Evolutionary conservation across 2,888 invertebrate genomes (phyloP).

Genomic region (Drosophila anceps): DNA sequence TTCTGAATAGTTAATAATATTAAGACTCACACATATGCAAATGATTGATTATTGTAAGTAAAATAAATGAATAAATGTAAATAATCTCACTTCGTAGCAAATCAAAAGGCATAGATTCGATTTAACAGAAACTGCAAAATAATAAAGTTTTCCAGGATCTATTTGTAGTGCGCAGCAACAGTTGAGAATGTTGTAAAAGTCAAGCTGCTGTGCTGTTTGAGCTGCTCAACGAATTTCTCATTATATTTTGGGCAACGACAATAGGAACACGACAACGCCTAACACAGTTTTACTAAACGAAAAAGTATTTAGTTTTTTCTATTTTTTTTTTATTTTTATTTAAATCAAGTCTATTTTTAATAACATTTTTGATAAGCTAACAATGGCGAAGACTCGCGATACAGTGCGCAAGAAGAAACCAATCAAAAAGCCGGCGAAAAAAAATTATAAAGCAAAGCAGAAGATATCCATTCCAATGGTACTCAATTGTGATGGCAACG

Average conservation of each 20-base stretch:
- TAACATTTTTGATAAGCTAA: background rate
- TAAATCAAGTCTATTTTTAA: background rate
- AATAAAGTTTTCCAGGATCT: no score
- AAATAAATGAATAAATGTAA: no score
- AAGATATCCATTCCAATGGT: constrained; percentile 8
- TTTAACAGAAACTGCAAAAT: no score
- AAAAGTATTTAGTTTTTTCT: background rate
- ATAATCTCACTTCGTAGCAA: no score
- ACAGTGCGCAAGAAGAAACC: background rate
- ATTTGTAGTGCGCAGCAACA: background rate
- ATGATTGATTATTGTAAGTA: no score
- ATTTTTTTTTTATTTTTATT: background rate
- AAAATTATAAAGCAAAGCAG: background rate
- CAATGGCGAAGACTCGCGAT: background rate
- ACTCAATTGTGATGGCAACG: background rate
- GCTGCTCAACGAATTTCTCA: background rate
- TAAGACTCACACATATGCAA: no score
- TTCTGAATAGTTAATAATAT: no score
- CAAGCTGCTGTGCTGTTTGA: background rate
- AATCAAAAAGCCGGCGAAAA: background rate
- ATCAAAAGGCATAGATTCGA: no score
- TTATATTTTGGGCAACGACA: constrained; percentile 3
- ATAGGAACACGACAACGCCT: background rate
- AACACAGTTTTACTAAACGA: background rate
- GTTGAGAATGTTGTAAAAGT: background rate